phyloP scores from a whole-genome alignment of 2,888 invertebrate species.

The Deladenus siricidicola region DNA sequence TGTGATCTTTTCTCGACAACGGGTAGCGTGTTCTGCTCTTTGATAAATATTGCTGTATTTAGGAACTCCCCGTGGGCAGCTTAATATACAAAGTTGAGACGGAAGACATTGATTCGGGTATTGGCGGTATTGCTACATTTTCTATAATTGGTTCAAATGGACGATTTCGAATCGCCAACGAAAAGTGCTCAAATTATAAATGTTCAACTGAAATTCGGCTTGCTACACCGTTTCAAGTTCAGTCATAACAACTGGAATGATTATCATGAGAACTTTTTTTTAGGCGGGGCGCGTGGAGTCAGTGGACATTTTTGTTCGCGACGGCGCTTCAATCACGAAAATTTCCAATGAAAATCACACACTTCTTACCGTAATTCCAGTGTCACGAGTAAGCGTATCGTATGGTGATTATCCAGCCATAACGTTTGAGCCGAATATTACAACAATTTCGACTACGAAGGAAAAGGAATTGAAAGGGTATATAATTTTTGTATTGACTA shows the following conservation, averaged over 20 bases:
- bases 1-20: too few relatives aligned
- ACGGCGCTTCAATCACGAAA: conserved; percentile 4
- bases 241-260: not conserved
- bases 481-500: too few relatives aligned
- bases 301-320: not conserved
- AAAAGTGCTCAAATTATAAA: not conserved
- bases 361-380: not conserved
- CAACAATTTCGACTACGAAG: too few relatives aligned
- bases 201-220: not conserved
- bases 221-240: not conserved
- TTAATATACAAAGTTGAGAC: conserved; percentile 28
- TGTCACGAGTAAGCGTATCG: too few relatives aligned
- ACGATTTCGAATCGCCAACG: not conserved
- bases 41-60: too few relatives aligned
- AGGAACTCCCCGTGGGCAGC: conserved; percentile 26
- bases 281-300: not conserved
- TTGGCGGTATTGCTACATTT: conserved; percentile 37
- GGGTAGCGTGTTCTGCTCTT: too few relatives aligned
- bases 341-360: not conserved
- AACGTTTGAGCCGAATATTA: too few relatives aligned
- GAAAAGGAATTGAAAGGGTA: too few relatives aligned
- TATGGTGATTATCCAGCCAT: too few relatives aligned
- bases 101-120: conserved; percentile 38
- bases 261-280: too few relatives aligned
- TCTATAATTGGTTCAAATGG: conserved; percentile 5